Percentiles rank a stretch among this genome's conserved stretches.
These are phyloP conservation scores for Drosophila kepulauana DNA, from an alignment of 1,140 invertebrate genomes.

Conservation along the genomic window DNA sequence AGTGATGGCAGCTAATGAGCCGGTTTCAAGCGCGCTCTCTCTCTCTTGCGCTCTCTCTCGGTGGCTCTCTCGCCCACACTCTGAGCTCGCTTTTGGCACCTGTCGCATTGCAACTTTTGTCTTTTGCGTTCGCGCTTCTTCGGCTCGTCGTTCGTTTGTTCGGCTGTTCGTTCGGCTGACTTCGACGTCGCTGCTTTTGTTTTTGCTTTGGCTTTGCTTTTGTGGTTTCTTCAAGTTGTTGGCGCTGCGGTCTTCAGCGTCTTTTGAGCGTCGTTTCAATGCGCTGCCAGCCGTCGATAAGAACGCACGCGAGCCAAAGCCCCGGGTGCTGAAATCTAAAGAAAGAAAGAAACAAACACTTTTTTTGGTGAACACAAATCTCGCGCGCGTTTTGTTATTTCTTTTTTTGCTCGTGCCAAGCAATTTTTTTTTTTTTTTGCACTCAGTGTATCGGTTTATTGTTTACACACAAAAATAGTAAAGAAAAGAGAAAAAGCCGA, in stretches of 20 bases:
- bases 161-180: slow-evolving; percentile 31
- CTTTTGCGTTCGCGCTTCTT: slow-evolving; percentile 59
- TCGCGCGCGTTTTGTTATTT: slow-evolving; percentile 48
- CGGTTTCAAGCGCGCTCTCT: slow-evolving; percentile 30
- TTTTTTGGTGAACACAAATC: slow-evolving; percentile 10
- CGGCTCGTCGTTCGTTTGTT: slow-evolving; percentile 54
- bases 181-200: background rate
- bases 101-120: slow-evolving; percentile 64
- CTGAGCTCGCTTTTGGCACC: slow-evolving; percentile 39
- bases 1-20: slow-evolving; percentile 26
- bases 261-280: slow-evolving; percentile 58
- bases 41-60: slow-evolving; percentile 16
- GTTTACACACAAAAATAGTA: background rate
- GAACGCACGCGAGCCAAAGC: slow-evolving; percentile 64
- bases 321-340: slow-evolving; percentile 1
- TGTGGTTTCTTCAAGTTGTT: slow-evolving; percentile 21
- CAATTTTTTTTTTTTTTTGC: slow-evolving; percentile 3
- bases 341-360: no score
- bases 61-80: slow-evolving; percentile 32
- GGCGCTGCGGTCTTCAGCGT: slow-evolving; percentile 61
- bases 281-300: slow-evolving; percentile 77
- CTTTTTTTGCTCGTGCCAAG: slow-evolving; percentile 19
- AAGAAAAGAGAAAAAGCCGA: background rate
- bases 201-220: slow-evolving; percentile 20
- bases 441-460: slow-evolving; percentile 10